These are phyloP conservation scores for Agonum fuliginosum DNA, from an alignment of 2,888 invertebrate species.

Conservation along the genomic window DNA sequence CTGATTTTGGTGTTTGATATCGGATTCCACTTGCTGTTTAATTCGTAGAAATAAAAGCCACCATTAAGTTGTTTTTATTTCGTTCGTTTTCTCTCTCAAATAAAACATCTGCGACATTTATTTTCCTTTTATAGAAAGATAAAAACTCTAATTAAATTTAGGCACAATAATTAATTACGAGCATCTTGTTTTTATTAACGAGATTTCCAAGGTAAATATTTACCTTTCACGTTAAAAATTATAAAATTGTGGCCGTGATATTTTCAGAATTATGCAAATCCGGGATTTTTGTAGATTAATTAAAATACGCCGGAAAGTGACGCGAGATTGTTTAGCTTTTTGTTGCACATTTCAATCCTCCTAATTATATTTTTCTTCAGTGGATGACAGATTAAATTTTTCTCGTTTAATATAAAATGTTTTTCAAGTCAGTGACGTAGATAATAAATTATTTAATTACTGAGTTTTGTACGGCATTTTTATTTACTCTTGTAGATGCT, in stretches of 20 bases:
- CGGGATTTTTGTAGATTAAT: not conserved
- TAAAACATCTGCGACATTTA: not conserved
- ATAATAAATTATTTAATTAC: conserved; percentile 31
- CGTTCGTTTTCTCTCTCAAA: not conserved
- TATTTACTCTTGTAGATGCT: conserved; percentile 16
- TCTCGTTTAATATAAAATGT: conserved; percentile 5
- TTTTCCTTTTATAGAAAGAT: not conserved
- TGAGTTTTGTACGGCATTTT: conserved; percentile 12
- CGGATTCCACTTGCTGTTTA: too few species aligned
- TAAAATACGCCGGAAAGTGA: not conserved
- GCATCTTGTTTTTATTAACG: not conserved
- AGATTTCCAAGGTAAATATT: not conserved
- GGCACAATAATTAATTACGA: conserved; percentile 8
- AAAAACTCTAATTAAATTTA: not conserved
- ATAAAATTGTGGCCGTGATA: not conserved
- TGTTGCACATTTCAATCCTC: not conserved
- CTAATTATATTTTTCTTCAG: not conserved
- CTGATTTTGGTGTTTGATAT: too few species aligned
- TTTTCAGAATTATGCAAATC: conserved; percentile 2
- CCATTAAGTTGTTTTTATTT: not conserved
- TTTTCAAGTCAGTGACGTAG: not conserved
- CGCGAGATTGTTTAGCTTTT: not conserved
- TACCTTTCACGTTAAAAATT: not conserved
- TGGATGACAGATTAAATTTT: not conserved
- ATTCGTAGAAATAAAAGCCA: not conserved